Percentiles rank a stretch among this genome's conserved stretches.
phyloP scores from a whole-genome alignment of 2,113 vertebrate species.

The Chascanopsetta lugubris region DNA sequence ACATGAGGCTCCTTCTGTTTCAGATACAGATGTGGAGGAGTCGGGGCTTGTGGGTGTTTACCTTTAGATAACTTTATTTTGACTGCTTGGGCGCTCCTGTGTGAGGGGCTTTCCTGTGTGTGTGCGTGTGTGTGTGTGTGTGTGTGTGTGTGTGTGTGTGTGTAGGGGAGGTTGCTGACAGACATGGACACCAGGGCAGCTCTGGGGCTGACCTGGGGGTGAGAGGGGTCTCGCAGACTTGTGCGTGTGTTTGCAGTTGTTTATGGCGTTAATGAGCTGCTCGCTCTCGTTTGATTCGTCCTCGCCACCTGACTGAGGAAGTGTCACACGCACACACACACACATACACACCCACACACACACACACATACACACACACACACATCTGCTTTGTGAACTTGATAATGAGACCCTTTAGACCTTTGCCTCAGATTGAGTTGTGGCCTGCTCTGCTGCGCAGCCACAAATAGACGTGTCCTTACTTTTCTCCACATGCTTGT shows the following conservation, averaged over 20 bases:
- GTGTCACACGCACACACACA: constrained; percentile 33
- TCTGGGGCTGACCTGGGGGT: constrained; percentile 10
- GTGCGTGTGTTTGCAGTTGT: constrained; percentile 31
- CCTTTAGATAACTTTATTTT: constrained; percentile 67
- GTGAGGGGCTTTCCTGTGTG: too few species aligned
- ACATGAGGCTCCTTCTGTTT: constrained; percentile 54
- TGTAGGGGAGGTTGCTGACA: constrained; percentile 53
- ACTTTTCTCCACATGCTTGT: constrained; percentile 31
- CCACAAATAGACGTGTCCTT: constrained; percentile 38
- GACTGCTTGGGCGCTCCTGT: constrained; percentile 35
- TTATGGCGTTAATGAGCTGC: constrained; percentile 51
- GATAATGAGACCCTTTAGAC: constrained; percentile 70
- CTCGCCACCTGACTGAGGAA: constrained; percentile 58
- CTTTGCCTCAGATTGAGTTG: constrained; percentile 17
- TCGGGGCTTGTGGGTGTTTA: constrained; percentile 61
- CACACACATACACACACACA: constrained; percentile 18
- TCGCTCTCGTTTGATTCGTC: constrained; percentile 62
- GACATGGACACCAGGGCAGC: constrained; percentile 56
- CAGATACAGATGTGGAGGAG: constrained; percentile 54
- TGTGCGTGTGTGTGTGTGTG: constrained; percentile 28
- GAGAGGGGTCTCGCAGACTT: constrained; percentile 29
- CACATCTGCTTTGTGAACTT: constrained; percentile 63
- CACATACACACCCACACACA: constrained; percentile 20
- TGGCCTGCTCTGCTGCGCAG: not conserved
- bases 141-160: constrained; percentile 25